Evolutionary conservation across 2,797 vertebrate species (phyloP).

Genomic region (Podarcis siculus): DNA sequence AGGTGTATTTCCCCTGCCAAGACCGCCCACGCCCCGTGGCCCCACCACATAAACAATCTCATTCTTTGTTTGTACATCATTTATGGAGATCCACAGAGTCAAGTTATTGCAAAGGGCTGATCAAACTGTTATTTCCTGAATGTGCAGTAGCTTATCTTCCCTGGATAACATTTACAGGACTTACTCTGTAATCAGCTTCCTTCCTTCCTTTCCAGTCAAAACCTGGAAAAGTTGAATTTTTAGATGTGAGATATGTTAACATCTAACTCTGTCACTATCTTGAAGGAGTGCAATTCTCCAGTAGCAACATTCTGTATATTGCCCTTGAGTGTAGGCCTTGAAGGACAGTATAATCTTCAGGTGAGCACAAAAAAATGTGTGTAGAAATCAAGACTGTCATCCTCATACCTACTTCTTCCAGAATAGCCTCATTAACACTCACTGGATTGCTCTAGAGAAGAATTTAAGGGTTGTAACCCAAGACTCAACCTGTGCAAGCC

Average conservation of each 20-base stretch:
- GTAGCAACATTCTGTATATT: not conserved
- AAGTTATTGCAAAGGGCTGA: conserved; percentile 76
- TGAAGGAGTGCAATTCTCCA: conserved; percentile 20
- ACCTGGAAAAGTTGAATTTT: not conserved
- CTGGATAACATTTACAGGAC: conserved; percentile 28
- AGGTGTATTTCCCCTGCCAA: conserved; percentile 58
- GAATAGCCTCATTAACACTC: not conserved
- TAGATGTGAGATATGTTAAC: conserved; percentile 31
- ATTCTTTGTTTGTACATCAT: conserved; percentile 66
- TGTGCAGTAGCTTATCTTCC: conserved; percentile 38
- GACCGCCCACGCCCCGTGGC: no score
- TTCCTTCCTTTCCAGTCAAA: not conserved
- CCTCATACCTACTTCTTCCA: not conserved
- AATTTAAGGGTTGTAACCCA: not conserved
- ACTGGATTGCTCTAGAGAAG: not conserved
- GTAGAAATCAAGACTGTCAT: not conserved
- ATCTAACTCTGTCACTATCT: not conserved
- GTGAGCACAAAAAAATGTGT: conserved; percentile 1
- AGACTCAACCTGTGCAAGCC: not conserved
- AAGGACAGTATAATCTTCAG: not conserved
- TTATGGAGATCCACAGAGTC: conserved; percentile 67
- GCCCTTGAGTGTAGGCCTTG: not conserved
- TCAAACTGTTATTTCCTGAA: conserved; percentile 39
- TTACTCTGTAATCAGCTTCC: not conserved
- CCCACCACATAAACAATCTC: conserved; percentile 41